Base-by-base conservation (phyloP, 2,113 vertebrate genomes). In the Argyrosomus japonicus region DNA sequence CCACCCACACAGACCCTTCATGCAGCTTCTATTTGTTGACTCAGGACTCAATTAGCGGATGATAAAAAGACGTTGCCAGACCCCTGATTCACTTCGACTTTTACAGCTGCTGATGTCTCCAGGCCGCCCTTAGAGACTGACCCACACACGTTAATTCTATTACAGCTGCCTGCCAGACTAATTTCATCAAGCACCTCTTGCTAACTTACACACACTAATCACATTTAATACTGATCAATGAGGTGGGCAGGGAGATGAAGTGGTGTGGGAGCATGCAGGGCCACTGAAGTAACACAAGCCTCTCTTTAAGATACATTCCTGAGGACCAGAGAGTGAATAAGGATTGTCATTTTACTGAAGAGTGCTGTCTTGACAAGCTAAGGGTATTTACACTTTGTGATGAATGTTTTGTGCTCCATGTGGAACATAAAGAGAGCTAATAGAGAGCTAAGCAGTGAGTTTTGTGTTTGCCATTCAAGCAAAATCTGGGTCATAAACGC, bases 41-140 rank as follows among this genome's bases (percentile, higher is more conserved):
- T 88, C 84, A 88, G 82, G 58, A 86, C 91, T 95, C 87, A 90
- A 93, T 94, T 92, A 92, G 68, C 25, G 68, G 80, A 80, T 82
- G 89, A 92, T 93, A 90, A 91, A 94, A 91, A 88, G 86, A 87
- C 43, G 27, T 69, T 53, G 50, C 83, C 75, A 50, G 73, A 70
- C 79, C 71, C 63, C 84, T 73, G 64, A 93, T 81, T 94, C 85
- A 87, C 86, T 89, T 89, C 45, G 27, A 40, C 84, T 84, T 87
- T 81, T 87, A 75, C 88, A 88, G 84, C 79, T 68, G 86, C 78
- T 85, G 81, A 91, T 89, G 87, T 87, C 80, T 64, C 87, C 78
- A 79, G 86, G 77, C 73, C 4, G 53, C 45, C 77, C 69, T 75
- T 25, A 56, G 75, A 91, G 87, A 75, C 84, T 63, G 77, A 77